Conservation (phyloP, 2,113 vertebrate species). For the Vicugna pacos region DNA sequence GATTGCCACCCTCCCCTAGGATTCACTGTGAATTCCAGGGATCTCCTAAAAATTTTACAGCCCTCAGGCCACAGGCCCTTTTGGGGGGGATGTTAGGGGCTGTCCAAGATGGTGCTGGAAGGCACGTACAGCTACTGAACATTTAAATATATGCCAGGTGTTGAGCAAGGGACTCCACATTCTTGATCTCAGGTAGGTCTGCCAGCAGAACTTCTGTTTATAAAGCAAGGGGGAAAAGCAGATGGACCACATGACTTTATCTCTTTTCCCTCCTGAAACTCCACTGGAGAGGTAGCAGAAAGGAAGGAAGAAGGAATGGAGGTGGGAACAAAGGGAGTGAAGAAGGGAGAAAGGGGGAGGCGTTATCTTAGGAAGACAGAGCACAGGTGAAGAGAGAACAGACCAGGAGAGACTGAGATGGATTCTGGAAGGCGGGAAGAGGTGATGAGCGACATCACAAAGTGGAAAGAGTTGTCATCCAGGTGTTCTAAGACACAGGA, state of each 20-base stretch:
- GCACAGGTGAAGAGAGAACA: neutral
- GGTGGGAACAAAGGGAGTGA: neutral
- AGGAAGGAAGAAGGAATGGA: neutral
- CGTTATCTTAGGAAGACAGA: neutral
- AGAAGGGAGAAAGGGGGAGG: too few relatives aligned
- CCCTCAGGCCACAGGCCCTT: neutral
- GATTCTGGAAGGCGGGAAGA: neutral
- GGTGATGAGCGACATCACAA: neutral
- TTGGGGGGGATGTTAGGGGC: neutral
- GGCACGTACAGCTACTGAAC: too few relatives aligned
- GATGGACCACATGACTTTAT: neutral
- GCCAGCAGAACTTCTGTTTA: neutral
- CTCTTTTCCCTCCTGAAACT: neutral
- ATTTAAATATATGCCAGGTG: neutral
- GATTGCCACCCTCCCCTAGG: accelerated
- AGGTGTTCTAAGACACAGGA: neutral
- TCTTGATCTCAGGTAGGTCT: neutral
- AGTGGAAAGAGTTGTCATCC: neutral
- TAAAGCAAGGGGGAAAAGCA: neutral
- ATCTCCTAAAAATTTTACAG: neutral
- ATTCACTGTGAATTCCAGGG: neutral
- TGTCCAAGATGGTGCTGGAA: neutral
- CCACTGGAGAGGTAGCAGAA: neutral
- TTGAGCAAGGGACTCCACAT: neutral
- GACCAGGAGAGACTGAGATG: neutral